Conservation (phyloP, 2,888 invertebrate genomes). For the Spisula subtruncata region DNA sequence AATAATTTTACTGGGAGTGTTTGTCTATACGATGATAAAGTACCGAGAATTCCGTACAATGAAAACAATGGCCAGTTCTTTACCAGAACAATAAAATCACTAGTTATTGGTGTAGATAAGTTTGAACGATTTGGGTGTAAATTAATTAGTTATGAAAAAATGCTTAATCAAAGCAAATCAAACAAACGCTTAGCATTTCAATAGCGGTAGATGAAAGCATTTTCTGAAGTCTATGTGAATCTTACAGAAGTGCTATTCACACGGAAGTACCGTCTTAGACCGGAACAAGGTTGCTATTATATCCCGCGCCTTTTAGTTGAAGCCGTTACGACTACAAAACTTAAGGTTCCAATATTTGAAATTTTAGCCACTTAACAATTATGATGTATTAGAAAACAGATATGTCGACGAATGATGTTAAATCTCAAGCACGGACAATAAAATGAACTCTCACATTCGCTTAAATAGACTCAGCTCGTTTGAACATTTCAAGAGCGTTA, state of each 20-base stretch:
- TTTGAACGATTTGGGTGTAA: constrained; percentile 16
- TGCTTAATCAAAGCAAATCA: constrained; percentile 38
- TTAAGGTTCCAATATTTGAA: constrained; percentile 48
- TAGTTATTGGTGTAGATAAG: constrained; percentile 22
- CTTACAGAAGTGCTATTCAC: constrained; percentile 41
- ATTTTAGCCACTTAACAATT: constrained; percentile 46
- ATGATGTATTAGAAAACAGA: constrained; percentile 47
- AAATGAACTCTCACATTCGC: constrained; percentile 45
- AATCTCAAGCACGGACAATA: constrained; percentile 48
- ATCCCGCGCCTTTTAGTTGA: constrained; percentile 10
- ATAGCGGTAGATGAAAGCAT: constrained; percentile 33
- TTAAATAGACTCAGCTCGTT: constrained; percentile 42
- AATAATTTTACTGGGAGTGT: constrained; percentile 5
- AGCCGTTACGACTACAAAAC: constrained; percentile 23
- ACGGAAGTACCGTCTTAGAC: constrained; percentile 39
- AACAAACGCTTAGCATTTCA: constrained; percentile 40
- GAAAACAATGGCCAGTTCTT: constrained; percentile 43
- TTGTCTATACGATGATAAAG: neutral
- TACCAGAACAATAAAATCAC: neutral
- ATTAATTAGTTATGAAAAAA: constrained; percentile 37
- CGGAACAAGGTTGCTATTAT: constrained; percentile 50
- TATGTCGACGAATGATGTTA: constrained; percentile 54
- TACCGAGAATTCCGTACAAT: neutral
- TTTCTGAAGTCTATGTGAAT: constrained; percentile 42
- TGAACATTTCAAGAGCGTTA: constrained; percentile 59